phyloP scores from a whole-genome alignment of 2,113 vertebrate species.

The Labeo rohita region DNA sequence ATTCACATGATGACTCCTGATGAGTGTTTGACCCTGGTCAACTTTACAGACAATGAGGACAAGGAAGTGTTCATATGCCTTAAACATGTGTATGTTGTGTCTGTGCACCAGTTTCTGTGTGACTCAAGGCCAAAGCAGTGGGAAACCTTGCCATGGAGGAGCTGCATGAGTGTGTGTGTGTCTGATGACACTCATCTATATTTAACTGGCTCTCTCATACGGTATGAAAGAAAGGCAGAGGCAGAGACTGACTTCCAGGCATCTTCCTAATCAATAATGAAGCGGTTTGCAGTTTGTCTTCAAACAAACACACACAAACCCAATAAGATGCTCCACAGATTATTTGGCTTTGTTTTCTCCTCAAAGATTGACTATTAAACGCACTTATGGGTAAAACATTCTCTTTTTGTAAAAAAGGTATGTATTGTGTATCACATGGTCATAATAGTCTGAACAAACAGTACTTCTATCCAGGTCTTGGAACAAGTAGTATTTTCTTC shows the following conservation, averaged over 20 bases:
- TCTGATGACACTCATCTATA: constrained; percentile 62
- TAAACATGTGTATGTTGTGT: constrained; percentile 30
- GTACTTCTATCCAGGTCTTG: not conserved
- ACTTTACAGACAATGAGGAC: not conserved
- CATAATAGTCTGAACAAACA: not conserved
- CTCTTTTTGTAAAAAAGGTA: not conserved
- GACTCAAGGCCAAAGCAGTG: constrained; percentile 25
- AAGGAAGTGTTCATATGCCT: not conserved
- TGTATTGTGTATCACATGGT: not conserved
- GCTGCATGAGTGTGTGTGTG: constrained; percentile 32
- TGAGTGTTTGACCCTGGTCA: constrained; percentile 16
- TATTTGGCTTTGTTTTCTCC: constrained; percentile 17
- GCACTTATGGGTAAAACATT: not conserved
- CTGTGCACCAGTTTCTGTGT: constrained; percentile 24
- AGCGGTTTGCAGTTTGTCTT: constrained; percentile 49
- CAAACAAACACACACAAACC: constrained; percentile 37
- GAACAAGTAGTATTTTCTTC: constrained; percentile 1
- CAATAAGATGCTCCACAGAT: constrained; percentile 11
- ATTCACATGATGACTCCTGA: constrained; percentile 3
- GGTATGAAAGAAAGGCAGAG: constrained; percentile 52
- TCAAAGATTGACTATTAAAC: constrained; percentile 27
- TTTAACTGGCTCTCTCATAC: constrained; percentile 59
- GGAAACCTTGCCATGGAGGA: constrained; percentile 42
- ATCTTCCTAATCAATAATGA: constrained; percentile 60
- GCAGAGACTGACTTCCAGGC: constrained; percentile 56